Evolutionary conservation across 2,888 invertebrate species (phyloP), one percentile per base, ranked within the genome.

Genomic region (Cyrtodaria siliqua): DNA sequence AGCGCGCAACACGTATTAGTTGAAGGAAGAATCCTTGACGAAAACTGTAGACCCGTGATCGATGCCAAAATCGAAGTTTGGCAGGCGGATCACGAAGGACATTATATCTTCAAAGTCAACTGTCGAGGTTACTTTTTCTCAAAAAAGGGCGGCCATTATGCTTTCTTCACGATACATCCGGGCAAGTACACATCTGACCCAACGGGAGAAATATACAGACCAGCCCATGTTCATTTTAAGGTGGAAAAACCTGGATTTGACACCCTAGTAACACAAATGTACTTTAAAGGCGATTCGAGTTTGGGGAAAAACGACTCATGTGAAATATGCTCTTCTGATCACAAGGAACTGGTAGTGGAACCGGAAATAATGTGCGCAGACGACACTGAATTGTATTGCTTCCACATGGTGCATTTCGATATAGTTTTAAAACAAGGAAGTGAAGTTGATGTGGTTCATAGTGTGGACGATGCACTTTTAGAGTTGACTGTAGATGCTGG

Each of bases 211-310:
- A 33, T 69, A 3, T 79, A 60, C 47, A 60, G 82, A 52, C 82
- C 82, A 1, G 75, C 82, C 23, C 82, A 82, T 59, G 57, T 82
- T 18, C 82, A 82, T 52, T 82, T 79, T 40, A 63, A 76, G 27
- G 70, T 82, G 26, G 59, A 53, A 18, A 66, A 57, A 29, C 52
- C 66, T 12, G 82, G 73, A 2, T 79, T 53, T 20, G 61, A 82
- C 24, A 70, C 67, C 33, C 27, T 82, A 23, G 68, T 82, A 9
- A 82, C 82, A 3, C 82, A 82, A 61, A 82, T 82, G 82, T 82
- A 82, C 47, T 82, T 82, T 40, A 20, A 59, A 26, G 79, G 82
- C 18, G 82, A 82, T 64, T 60, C 69, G 23, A 82, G 56, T 42
- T 63, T 82, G 12, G 79, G 79, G 20, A n/a, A 33, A 26, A 79